Evolutionary conservation across 2,888 invertebrate species (phyloP), one percentile per base, ranked within the genome.

Genomic region (Macrophya annulata): DNA sequence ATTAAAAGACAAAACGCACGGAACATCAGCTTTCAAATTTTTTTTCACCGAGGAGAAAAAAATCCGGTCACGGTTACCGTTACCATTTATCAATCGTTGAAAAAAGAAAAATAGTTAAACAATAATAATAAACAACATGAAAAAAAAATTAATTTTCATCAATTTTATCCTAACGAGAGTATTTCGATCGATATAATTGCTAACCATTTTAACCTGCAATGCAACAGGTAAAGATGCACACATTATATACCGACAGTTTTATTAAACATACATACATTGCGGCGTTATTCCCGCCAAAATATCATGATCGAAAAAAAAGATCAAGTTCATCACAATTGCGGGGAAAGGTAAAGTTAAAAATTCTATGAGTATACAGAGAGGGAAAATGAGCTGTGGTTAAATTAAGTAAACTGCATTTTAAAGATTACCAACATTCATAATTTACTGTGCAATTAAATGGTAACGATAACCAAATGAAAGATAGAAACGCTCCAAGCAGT

Each of bases 211-310:
- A n/a, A n/a, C n/a, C 55, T 2, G 31, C 31, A 55, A 55, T 55
- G 55, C 55, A 55, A 55, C 55, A 55, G 55, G 55, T 55, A 55
- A 55, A n/a, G 55, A 17, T n/a, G 51, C 51, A 17, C 2, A 55
- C 55, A n/a, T n/a, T 55, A 31, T 31, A 31, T 31, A 55, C 55
- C 55, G 55, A 55, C 55, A 55, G n/a, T n/a, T 55, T n/a, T 55
- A n/a, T 55, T 55, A 55, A 55, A n/a, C 55, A 8, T n/a, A n/a
- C 55, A 8, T n/a, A n/a, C n/a, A n/a, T 55, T n/a, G 55, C 55
- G 55, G 8, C 55, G 55, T 55, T n/a, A 55, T 55, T 55, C 55
- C 55, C 55, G 55, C 55, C 55, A 55, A 55, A 55, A n/a, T 55
- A 55, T 55, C 17, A 6, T 17, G 1, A 6, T 5, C 10, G 51